phyloP scores from a whole-genome alignment of 1,140 invertebrate species.

The Polypedilum vanderplanki region DNA sequence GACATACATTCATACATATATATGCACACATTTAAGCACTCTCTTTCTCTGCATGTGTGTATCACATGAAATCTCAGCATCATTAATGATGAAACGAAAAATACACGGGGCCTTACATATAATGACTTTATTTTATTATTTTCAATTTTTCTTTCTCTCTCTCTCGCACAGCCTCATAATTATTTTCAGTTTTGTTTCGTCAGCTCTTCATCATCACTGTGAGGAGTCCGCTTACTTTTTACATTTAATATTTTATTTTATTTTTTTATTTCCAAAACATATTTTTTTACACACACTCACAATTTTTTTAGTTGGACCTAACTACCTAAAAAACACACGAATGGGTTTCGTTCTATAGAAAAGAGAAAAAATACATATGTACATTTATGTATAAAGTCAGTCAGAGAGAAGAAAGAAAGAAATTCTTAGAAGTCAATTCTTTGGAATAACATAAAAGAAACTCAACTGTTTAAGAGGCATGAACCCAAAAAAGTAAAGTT shows the following conservation, averaged over 20 bases:
- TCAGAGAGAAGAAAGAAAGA: background rate
- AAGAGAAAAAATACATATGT: background rate
- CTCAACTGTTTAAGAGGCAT: conserved; percentile 21
- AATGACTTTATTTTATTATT: conserved; percentile 28
- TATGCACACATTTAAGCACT: no score
- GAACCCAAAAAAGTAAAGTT: conserved; percentile 21
- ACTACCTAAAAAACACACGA: conserved; percentile 9
- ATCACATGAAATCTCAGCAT: background rate
- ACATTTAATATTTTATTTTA: no score
- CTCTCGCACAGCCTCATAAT: conserved; percentile 24
- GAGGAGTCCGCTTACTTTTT: no score
- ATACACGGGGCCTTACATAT: conserved; percentile 22
- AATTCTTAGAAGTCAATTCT: conserved; percentile 28
- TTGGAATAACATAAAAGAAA: conserved; percentile 27
- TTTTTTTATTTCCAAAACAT: background rate
- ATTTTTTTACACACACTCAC: background rate
- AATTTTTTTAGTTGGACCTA: background rate
- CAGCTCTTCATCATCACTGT: background rate
- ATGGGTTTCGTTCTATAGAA: conserved; percentile 2
- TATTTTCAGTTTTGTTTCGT: conserved; percentile 15
- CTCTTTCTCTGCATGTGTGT: background rate
- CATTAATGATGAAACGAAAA: conserved; percentile 25
- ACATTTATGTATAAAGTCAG: conserved; percentile 19
- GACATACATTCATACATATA: no score
- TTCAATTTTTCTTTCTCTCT: background rate